Conservation (phyloP, 2,888 invertebrate genomes). For the Oasisia sp. region DNA sequence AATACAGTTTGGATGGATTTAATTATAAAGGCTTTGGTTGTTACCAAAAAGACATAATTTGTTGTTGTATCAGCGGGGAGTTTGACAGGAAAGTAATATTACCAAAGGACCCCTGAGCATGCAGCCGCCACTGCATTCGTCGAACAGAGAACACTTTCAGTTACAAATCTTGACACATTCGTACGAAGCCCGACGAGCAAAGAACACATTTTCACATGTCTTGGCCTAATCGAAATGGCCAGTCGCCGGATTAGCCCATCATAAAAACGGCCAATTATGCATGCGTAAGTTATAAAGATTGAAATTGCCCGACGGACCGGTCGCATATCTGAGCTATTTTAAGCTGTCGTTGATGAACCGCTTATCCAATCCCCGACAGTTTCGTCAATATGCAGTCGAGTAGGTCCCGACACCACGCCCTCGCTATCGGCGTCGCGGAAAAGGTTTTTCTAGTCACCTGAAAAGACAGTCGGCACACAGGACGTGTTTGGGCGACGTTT, state of each 20-base stretch:
- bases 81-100: neutral
- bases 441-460: neutral
- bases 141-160: neutral
- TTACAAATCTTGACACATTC: neutral
- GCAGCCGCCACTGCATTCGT: neutral
- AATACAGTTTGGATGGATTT: too few relatives aligned
- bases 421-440: neutral
- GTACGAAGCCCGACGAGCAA: neutral
- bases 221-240: conserved; percentile 17
- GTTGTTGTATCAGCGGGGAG: neutral
- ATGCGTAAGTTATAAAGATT: conserved; percentile 11
- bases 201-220: neutral
- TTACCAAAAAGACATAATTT: neutral
- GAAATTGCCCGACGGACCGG: neutral
- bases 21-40: too few relatives aligned
- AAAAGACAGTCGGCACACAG: neutral
- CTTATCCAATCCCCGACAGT: neutral
- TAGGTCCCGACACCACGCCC: neutral
- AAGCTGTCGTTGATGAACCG: neutral
- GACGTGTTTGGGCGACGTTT: neutral
- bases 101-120: neutral
- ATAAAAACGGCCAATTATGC: conserved; percentile 13
- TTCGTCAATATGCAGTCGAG: neutral
- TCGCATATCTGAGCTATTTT: neutral
- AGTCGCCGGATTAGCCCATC: neutral